phyloP scores from a whole-genome alignment of 2,888 invertebrate genomes.

The Siphonodentalium dalli region DNA sequence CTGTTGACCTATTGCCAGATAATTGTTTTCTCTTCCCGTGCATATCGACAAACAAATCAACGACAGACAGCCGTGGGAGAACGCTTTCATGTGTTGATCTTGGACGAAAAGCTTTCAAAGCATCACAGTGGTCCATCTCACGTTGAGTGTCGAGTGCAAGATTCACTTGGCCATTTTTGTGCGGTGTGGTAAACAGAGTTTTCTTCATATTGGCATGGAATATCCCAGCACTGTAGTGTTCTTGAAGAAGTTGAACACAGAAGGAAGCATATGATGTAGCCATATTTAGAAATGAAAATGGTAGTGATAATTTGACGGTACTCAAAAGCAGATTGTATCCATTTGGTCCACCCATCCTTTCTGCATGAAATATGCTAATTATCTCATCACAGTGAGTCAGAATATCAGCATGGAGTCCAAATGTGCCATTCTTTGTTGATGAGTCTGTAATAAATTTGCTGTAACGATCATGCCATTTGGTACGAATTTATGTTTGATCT shows the following conservation, averaged over 20 bases:
- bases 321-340: slow-evolving; percentile 12
- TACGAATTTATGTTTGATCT: not conserved
- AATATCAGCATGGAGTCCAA: slow-evolving; percentile 15
- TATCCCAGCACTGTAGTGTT: slow-evolving; percentile 11
- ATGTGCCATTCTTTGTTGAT: slow-evolving; percentile 2
- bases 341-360: slow-evolving; percentile 18
- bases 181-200: slow-evolving; percentile 19
- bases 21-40: not conserved
- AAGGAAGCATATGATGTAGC: slow-evolving; percentile 27
- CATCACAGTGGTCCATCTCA: slow-evolving; percentile 27
- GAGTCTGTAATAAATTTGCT: slow-evolving; percentile 8
- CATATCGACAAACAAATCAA: slow-evolving; percentile 18
- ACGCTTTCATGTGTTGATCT: slow-evolving; percentile 20
- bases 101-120: slow-evolving; percentile 24
- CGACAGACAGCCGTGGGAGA: slow-evolving; percentile 17
- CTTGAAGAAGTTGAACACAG: slow-evolving; percentile 12
- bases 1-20: no score
- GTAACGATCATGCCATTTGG: slow-evolving; percentile 11
- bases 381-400: slow-evolving; percentile 25
- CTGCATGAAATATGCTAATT: slow-evolving; percentile 19
- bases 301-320: slow-evolving; percentile 22
- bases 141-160: slow-evolving; percentile 24
- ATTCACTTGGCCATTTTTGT: slow-evolving; percentile 15
- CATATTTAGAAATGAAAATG: slow-evolving; percentile 30
- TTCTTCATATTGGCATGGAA: slow-evolving; percentile 21